Base-by-base conservation (phyloP, 2,113 vertebrate genomes). In the Paramisgurnus dabryanus region DNA sequence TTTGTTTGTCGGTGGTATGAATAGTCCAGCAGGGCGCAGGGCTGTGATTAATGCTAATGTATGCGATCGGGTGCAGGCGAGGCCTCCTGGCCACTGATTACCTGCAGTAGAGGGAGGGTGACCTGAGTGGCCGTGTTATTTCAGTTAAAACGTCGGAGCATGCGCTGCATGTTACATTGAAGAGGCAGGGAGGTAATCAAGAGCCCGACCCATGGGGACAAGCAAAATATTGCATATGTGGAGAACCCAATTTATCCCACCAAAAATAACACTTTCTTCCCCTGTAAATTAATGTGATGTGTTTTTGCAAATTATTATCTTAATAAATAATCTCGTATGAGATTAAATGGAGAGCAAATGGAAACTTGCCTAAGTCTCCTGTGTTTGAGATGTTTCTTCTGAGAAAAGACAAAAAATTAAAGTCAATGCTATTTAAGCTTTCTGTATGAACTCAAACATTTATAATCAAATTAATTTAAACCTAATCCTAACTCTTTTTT, bases 121-220 rank as follows among this genome's bases (percentile, higher is more conserved):
- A 92, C 93, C 93, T 81, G 93, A 91, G 93, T 94, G 95, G 95
- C 95, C 94, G 95, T 94, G 94, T 96, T 94, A 94, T 96, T 96
- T 96, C 95, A 95, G 96, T 95, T 96, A 95, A 97, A 95, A 95
- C 92, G 94, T 94, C 91, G 91, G 90, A 92, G 87, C 92, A 90
- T 91, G 88, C 91, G 88, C 83, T 90, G 93, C 85, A 79, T 92
- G 92, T 95, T 92, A 92, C 87, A n/a, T 86, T 89, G 90, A 91
- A 88, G 87, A 91, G 91, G 87, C 91, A 91, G 94, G 92, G 93
- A 94, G 92, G 93, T 95, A 96, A 96, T 96, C 95, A 96, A 94
- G 92, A 92, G 89, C 89, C 90, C 87, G 89, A 85, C 90, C 91
- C 90, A 92, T 93, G 95, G 95, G 96, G 94, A 95, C 93, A 94